Percentiles rank a stretch among this genome's conserved stretches.
phyloP scores from a whole-genome alignment of 1,140 invertebrate species.

The Eurosta solidaginis region DNA sequence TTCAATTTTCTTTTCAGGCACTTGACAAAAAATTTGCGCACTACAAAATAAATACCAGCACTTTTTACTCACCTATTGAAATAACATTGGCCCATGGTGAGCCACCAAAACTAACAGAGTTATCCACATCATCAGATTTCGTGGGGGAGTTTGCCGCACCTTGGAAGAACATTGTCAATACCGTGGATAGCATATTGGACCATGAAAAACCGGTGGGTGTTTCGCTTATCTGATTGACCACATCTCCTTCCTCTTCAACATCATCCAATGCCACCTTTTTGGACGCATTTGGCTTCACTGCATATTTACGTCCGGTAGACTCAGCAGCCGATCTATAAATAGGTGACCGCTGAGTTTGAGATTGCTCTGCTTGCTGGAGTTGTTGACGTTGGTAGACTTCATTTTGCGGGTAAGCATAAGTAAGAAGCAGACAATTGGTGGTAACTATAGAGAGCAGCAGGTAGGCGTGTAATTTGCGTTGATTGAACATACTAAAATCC shows the following conservation, averaged over 20 bases:
- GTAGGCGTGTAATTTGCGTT: conserved; percentile 60
- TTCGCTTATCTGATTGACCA: conserved; percentile 77
- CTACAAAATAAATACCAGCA: too few relatives aligned
- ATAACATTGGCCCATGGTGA: conserved; percentile 85
- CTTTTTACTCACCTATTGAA: conserved; percentile 65
- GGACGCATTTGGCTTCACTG: conserved; percentile 82
- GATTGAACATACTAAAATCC: conserved; percentile 56
- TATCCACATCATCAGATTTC: conserved; percentile 78
- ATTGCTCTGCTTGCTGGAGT: conserved; percentile 35
- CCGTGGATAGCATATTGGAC: conserved; percentile 78
- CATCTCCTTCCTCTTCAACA: conserved; percentile 76
- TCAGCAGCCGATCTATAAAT: conserved; percentile 37
- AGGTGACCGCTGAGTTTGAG: conserved; percentile 38
- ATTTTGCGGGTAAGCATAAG: conserved; percentile 60
- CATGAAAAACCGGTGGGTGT: conserved; percentile 77
- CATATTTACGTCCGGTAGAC: conserved; percentile 70
- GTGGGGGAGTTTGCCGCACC: conserved; percentile 71
- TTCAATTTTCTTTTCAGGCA: too few relatives aligned
- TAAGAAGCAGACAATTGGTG: conserved; percentile 60
- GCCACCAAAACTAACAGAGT: conserved; percentile 67
- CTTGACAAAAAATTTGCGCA: too few relatives aligned
- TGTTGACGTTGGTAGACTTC: conserved; percentile 48
- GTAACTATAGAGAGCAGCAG: conserved; percentile 59
- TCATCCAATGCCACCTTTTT: conserved; percentile 84
- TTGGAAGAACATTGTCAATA: conserved; percentile 81